Evolutionary conservation across 2,797 vertebrate genomes (phyloP), one percentile per base, ranked within the genome.

Genomic region (Paguma larvata): DNA sequence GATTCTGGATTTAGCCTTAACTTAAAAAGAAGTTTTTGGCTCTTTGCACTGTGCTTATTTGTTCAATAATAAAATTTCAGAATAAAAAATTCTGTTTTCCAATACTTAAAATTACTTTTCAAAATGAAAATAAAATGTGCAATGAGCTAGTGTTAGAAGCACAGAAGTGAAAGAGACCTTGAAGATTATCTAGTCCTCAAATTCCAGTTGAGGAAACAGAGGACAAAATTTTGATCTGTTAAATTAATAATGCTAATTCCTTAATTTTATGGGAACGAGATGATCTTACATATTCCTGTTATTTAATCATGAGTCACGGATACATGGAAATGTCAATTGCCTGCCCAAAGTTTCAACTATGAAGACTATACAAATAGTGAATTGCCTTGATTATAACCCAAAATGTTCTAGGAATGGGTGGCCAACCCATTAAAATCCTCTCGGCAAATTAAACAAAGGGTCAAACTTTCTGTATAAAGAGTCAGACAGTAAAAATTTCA

Each of bases 61-160:
- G 86, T 77, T 89, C 51, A 85, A 46, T 65, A 95, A 93, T n/a
- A 94, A 96, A 90, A 84, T 89, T 93, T 89, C 65, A 96, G 25
- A 96, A 93, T 77, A 93, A 94, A 93, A 70, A 3, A 9, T 44
- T 80, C 51, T 62, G 25, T 53, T 90, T 95, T 77, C 44, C n/a
- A 96, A 80, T 65, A 90, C 19, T 86, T 91, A 51, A 88, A 94
- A 80, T n/a, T 86, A 77, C 15, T 78, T 95, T 93, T 92, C 67
- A 94, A 96, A 95, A 94, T 75, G 59, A 93, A 96, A 89, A 59
- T 14, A 86, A 73, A 72, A 65, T 73, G 27, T 51, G 18, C n/a
- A 94, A 92, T 59, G 56, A 92, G 30, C n/a, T 92, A 86, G 25
- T 86, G 16, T 56, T 68, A 91, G 84, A 96, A 95, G 12, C 87